phyloP scores from a whole-genome alignment of 1,140 invertebrate species.

The Diploscapter pachys region DNA sequence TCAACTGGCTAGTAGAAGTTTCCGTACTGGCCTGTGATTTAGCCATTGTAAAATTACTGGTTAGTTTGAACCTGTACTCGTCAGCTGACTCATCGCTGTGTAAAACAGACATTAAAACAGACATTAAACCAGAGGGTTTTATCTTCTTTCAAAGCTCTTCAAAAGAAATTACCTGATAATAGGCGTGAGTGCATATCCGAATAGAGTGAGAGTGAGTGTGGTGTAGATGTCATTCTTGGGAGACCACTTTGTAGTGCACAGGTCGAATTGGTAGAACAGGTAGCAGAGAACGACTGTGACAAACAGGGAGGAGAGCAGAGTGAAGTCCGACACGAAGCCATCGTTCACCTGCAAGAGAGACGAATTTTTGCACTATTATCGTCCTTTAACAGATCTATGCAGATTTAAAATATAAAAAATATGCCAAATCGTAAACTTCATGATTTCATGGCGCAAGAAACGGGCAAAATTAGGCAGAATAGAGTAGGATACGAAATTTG shows the following conservation, averaged over 20 bases:
- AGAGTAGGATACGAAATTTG: too few relatives aligned
- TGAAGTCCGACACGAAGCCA: slow-evolving; percentile 31
- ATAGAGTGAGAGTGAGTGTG: slow-evolving; percentile 40
- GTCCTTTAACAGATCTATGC: too few relatives aligned
- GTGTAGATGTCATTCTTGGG: slow-evolving; percentile 39
- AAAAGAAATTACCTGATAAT: slow-evolving; percentile 44
- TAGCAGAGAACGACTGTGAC: slow-evolving; percentile 4
- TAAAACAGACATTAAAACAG: slow-evolving; percentile 12
- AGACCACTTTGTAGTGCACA: background rate
- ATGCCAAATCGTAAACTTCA: too few relatives aligned
- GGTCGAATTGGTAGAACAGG: slow-evolving; percentile 3
- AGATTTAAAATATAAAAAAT: too few relatives aligned
- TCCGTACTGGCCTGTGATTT: too few relatives aligned
- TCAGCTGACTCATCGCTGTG: too few relatives aligned
- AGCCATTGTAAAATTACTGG: too few relatives aligned
- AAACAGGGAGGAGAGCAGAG: slow-evolving; percentile 25
- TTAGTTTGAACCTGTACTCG: too few relatives aligned
- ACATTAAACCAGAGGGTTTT: background rate
- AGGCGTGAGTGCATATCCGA: slow-evolving; percentile 54
- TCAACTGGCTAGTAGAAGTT: too few relatives aligned
- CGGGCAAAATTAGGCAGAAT: too few relatives aligned
- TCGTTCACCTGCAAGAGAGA: slow-evolving; percentile 20
- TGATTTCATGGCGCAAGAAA: too few relatives aligned
- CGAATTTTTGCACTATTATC: slow-evolving; percentile 22
- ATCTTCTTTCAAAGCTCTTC: background rate